Base-by-base conservation (phyloP, 2,113 vertebrate genomes). In the Ellobius talpinus region DNA sequence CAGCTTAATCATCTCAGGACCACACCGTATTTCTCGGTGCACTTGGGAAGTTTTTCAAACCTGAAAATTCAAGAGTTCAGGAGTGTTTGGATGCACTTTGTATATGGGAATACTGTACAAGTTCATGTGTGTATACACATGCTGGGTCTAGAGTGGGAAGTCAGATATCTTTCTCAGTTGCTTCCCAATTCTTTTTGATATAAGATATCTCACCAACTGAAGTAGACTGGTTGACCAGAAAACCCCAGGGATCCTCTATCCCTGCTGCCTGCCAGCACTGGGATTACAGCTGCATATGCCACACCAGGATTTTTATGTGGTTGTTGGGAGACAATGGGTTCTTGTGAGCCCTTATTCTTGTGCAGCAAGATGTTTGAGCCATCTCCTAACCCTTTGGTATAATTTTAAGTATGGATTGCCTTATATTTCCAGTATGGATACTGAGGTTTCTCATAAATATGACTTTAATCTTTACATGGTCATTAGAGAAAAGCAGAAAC, bases 31-130 rank as follows among this genome's bases (percentile, higher is more conserved):
- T 81, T 93, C 87, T 84, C n/a, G 55, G 14, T 31, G 79, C 76
- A 63, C 7, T 11, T 68, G 21, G 70, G 77, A 92, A 90, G 4
- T 85, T 88, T 95, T 24, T 93, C 24, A 55, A 68, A 68, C 17
- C 12, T 42, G 26, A 68, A 74, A 72, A 36, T 55, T 61, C 63
- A 77, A 65, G 42, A 50, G 17, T 31, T 58, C 39, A 47, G 61
- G 58, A 26, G 29, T 17, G 42, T 93, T 94, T 70, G 16, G 9
- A 31, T 23, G 24, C 24, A 26, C 4, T 55, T 39, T 11, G 29
- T 42, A 29, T 58, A 72, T 42, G 58, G 31, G 39, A 65, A 39
- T 65, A 39, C 26, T 65, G 81, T 45, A 29, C 14, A 39, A 58
- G 68, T 31, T 33, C 5, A 0, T 73, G 50, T 87, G 66, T 52